Conservation (phyloP, 2,888 invertebrate genomes). For the Drosophila borborema region DNA sequence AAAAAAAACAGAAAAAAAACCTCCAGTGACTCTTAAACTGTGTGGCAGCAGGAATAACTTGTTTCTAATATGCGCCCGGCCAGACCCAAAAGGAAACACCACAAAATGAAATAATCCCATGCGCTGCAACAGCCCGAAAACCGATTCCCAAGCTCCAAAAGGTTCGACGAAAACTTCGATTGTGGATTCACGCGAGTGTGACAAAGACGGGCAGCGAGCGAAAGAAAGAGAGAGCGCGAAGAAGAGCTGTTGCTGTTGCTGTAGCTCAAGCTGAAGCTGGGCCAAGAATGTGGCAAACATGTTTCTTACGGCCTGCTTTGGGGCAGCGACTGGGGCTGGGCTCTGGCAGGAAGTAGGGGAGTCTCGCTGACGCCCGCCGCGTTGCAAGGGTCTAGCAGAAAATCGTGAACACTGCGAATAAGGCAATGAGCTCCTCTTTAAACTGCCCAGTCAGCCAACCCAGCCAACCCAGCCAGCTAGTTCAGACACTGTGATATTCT, state of each 20-base stretch:
- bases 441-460: conserved; percentile 41
- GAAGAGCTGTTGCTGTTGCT: conserved; percentile 39
- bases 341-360: conserved; percentile 76
- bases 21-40: conserved; percentile 61
- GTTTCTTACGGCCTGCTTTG: conserved; percentile 55
- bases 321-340: conserved; percentile 39
- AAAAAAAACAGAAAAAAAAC: conserved; percentile 3
- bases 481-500: conserved; percentile 10
- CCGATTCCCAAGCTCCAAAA: conserved; percentile 80
- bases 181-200: conserved; percentile 42
- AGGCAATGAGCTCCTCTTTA: conserved; percentile 65
- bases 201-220: conserved; percentile 13
- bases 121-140: conserved; percentile 67
- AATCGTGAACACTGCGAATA: conserved; percentile 71
- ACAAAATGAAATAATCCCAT: conserved; percentile 83
- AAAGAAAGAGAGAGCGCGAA: conserved; percentile 17
- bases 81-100: conserved; percentile 76
- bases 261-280: conserved; percentile 50
- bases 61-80: conserved; percentile 73
- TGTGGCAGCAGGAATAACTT: conserved; percentile 75
- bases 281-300: conserved; percentile 82
- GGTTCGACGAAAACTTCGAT: conserved; percentile 81
- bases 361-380: conserved; percentile 63
- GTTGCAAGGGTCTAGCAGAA: conserved; percentile 41
- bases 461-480: conserved; percentile 6